Evolutionary conservation across 2,888 invertebrate species (phyloP).

Genomic region (Monopis laevigella): DNA sequence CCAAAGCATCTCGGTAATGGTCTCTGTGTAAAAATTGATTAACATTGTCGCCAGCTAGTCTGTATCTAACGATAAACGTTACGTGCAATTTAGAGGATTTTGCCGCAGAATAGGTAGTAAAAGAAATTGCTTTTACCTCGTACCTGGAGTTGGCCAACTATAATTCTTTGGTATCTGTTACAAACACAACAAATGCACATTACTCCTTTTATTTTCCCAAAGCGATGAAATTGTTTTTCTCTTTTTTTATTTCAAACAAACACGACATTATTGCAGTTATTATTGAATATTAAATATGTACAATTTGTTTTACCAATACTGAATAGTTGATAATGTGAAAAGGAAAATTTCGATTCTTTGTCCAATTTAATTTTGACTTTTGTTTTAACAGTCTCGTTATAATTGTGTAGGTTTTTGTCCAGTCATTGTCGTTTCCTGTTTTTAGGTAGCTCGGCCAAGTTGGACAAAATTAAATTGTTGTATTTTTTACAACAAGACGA

Average conservation of each 20-base stretch:
- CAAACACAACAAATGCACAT: constrained; percentile 6
- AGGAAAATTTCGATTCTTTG: no score
- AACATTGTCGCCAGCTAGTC: constrained; percentile 40
- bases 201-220: background rate
- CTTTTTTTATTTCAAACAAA: no score
- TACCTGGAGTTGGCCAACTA: constrained; percentile 6
- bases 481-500: constrained; percentile 52
- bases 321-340: no score
- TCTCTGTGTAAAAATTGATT: constrained; percentile 55
- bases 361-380: no score
- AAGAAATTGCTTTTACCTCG: constrained; percentile 36
- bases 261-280: no score
- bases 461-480: constrained; percentile 62
- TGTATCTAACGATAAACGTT: constrained; percentile 25
- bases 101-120: constrained; percentile 33
- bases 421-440: constrained; percentile 41
- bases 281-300: no score
- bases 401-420: constrained; percentile 58
- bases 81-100: constrained; percentile 18
- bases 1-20: constrained; percentile 42
- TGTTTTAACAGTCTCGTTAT: no score
- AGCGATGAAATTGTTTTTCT: background rate
- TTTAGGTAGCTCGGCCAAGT: constrained; percentile 45
- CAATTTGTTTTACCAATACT: no score
- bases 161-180: constrained; percentile 9